Conservation (phyloP, 2,113 vertebrate species). For the Prolemur simus region DNA sequence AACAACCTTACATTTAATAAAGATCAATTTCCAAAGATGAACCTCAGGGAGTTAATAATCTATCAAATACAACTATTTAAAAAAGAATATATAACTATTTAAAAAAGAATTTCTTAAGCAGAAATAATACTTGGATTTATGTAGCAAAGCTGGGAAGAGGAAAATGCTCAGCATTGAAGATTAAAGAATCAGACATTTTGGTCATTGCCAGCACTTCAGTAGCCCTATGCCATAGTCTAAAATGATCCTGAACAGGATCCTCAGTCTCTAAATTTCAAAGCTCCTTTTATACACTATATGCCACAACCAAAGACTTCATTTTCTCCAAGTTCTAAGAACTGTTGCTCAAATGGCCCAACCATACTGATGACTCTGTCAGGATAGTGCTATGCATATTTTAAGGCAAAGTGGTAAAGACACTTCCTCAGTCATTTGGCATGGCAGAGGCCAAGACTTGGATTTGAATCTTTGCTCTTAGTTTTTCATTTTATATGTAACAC, state of each 20-base stretch:
- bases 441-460: not conserved
- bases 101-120: slow-evolving; percentile 23
- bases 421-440: not conserved
- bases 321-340: not conserved
- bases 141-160: not conserved
- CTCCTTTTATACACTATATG: not conserved
- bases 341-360: not conserved
- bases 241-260: not conserved
- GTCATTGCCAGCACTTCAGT: not conserved
- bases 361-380: not conserved
- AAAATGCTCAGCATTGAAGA: not conserved
- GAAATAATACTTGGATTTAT: not conserved
- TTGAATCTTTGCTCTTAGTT: not conserved
- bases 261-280: not conserved
- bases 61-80: slow-evolving; percentile 51
- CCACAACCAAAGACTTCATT: not conserved
- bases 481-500: not conserved
- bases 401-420: not conserved
- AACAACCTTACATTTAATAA: slow-evolving; percentile 54
- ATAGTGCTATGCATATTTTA: not conserved
- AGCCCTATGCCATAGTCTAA: not conserved
- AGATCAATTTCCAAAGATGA: slow-evolving; percentile 71
- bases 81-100: slow-evolving; percentile 42
- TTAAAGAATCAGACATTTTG: not conserved
- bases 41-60: slow-evolving; percentile 48